Evolutionary conservation across 2,797 vertebrate species (phyloP).

Genomic region (Pagetopsis macropterus): DNA sequence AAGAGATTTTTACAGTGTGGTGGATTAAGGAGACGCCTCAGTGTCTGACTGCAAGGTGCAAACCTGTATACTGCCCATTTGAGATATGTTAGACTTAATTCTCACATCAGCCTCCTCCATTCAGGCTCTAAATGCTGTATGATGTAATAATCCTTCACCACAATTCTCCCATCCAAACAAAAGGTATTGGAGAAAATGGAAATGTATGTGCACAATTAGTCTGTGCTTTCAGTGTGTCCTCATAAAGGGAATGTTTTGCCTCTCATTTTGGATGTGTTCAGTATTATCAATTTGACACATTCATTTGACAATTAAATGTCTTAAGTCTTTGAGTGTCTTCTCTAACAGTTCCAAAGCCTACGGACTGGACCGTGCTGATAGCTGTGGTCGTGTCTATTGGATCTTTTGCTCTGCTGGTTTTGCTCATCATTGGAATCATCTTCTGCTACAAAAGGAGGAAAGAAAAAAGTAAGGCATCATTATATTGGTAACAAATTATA

Average conservation of each 20-base stretch:
- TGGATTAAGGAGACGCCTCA: too few relatives aligned
- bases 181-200: neutral
- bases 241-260: neutral
- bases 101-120: neutral
- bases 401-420: conserved; percentile 71
- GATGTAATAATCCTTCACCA: neutral
- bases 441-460: conserved; percentile 77
- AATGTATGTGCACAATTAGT: neutral
- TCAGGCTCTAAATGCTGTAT: neutral
- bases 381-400: conserved; percentile 76
- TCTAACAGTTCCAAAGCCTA: conserved; percentile 59
- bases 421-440: conserved; percentile 75
- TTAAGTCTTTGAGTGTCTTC: neutral
- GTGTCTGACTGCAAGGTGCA: neutral
- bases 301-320: neutral
- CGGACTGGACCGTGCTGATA: conserved; percentile 81
- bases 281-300: neutral
- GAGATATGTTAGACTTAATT: neutral
- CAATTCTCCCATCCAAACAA: neutral
- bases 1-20: too few relatives aligned
- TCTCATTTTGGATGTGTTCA: neutral
- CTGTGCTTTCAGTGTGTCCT: neutral
- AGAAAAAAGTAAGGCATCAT: conserved; percentile 67
- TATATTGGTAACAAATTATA: neutral
- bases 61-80: neutral